phyloP scores from a whole-genome alignment of 2,797 vertebrate genomes.

The Peromyscus eremicus region DNA sequence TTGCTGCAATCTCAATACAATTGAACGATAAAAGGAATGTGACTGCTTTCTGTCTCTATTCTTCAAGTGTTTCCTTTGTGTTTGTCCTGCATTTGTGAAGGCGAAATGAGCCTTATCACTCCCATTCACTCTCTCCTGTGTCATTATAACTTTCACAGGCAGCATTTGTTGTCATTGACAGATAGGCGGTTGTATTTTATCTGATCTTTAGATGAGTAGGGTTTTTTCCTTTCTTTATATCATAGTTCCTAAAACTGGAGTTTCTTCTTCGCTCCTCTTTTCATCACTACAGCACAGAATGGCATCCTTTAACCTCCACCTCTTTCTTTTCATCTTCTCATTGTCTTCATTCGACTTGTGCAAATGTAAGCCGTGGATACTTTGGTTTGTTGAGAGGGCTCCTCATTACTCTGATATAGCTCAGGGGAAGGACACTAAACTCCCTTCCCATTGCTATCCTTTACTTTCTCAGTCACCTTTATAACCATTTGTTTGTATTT shows the following conservation, averaged over 20 bases:
- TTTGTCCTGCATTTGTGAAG: constrained; percentile 30
- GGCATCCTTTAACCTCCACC: not conserved
- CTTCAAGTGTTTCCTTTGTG: constrained; percentile 31
- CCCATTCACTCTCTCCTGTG: not conserved
- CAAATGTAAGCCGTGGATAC: not conserved
- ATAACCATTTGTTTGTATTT: not conserved
- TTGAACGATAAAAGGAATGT: not conserved
- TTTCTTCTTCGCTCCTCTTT: constrained; percentile 41
- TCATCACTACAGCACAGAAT: not conserved
- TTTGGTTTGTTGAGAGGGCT: not conserved
- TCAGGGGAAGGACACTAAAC: not conserved
- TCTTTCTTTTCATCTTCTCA: not conserved
- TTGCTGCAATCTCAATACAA: constrained; percentile 20
- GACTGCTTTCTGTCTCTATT: constrained; percentile 27
- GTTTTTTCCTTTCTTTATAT: not conserved
- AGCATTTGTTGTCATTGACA: constrained; percentile 58
- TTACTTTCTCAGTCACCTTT: not conserved
- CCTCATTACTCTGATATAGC: not conserved
- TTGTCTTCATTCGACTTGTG: not conserved
- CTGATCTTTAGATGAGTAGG: not conserved
- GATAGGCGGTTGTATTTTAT: constrained; percentile 54
- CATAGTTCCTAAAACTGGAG: not conserved
- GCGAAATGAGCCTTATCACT: constrained; percentile 17
- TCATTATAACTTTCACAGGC: constrained; percentile 27
- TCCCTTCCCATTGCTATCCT: not conserved